Evolutionary conservation across 2,113 vertebrate genomes (phyloP), one percentile per base, ranked within the genome.

Genomic region (Platycercus adscitus): DNA sequence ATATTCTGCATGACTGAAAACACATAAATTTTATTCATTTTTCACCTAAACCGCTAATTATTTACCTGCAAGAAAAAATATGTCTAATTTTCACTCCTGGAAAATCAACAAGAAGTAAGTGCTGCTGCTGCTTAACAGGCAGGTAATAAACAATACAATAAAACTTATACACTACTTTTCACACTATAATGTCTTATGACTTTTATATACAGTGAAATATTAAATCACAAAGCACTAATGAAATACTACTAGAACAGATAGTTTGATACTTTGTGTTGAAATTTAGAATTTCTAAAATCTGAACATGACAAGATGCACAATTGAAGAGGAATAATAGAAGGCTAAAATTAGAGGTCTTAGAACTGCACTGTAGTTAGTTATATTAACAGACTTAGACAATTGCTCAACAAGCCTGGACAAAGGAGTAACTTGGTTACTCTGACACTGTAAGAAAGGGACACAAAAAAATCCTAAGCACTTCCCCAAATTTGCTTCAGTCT

Each of bases 31-130:
- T 26, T 65, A 91, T 89, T 96, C 18, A 23, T 77, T 94, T 91
- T 91, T 71, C 23, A 82, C 56, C 29, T 94, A 96, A 97, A 63
- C 24, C 63, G 52, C 50, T 95, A 95, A 97, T 97, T 97, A 97
- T 97, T 97, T 85, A 97, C 78, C 92, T 91, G 55, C 63, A 95
- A 95, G 83, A 95, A 98, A 97, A 39, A 96, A 82, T 80, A 91
- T 88, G 90, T 96, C 86, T 96, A 81, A 96, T 97, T 97, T 97
- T 97, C 93, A 82, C 81, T 66, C 86, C 81, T 89, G 80, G 83
- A 94, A 96, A 96, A 94, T 95, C 82, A 93, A 92, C 86, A 88
- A 86, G 76, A 96, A 80, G 83, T 76, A 85, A 80, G 69, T 63
- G 61, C 66, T 53, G 50, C 88, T 76, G 35, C 79, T 84, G 89